Evolutionary conservation across 2,888 invertebrate species (phyloP).

Genomic region (Hydroisotoma schaefferi): DNA sequence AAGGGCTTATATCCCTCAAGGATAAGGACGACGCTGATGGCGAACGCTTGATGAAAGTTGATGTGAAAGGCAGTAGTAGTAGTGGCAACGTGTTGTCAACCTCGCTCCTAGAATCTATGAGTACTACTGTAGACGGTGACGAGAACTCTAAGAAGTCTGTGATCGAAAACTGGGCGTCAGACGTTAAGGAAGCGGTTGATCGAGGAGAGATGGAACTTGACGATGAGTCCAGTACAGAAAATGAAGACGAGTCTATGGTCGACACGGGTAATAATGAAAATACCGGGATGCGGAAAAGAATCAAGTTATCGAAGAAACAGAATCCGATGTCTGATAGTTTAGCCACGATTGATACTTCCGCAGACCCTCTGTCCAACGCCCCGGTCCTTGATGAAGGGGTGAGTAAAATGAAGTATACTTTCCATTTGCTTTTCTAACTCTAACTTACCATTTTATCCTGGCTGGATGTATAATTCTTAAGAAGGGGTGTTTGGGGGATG

Average conservation of each 20-base stretch:
- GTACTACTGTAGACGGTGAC: slow-evolving; percentile 22
- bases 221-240: slow-evolving; percentile 16
- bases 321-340: background rate
- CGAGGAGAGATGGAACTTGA: slow-evolving; percentile 33
- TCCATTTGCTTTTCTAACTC: background rate
- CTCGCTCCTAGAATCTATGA: slow-evolving; percentile 32
- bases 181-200: slow-evolving; percentile 30
- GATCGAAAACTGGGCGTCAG: slow-evolving; percentile 40
- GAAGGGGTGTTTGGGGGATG: background rate
- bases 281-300: background rate
- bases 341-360: background rate
- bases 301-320: background rate
- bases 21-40: background rate
- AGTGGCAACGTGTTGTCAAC: slow-evolving; percentile 23
- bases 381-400: slow-evolving; percentile 48
- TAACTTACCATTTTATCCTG: too few relatives aligned
- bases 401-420: slow-evolving; percentile 9
- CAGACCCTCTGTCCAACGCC: slow-evolving; percentile 33
- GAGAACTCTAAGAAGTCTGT: slow-evolving; percentile 29
- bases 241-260: slow-evolving; percentile 5
- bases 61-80: slow-evolving; percentile 2
- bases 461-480: background rate
- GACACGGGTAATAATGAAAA: background rate
- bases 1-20: too few relatives aligned
- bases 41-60: background rate